Percentiles rank a stretch among this genome's conserved stretches.
These are phyloP conservation scores for Eubasilissa splendida DNA, from an alignment of 2,888 invertebrate species.

Conservation along the genomic window DNA sequence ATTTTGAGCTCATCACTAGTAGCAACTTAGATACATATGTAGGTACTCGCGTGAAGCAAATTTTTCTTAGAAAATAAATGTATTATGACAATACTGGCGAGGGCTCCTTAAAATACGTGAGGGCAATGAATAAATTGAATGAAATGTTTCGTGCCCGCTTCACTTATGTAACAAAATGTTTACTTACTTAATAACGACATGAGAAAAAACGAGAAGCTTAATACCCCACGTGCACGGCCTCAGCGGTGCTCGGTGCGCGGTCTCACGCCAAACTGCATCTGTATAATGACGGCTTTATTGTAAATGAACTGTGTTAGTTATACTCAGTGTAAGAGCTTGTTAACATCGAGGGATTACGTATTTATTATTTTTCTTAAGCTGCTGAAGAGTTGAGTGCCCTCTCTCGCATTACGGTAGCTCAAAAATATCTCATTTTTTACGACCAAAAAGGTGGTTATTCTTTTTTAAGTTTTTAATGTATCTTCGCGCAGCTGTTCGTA, in stretches of 20 bases:
- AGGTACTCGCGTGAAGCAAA: too few species aligned
- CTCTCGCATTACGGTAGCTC: neutral
- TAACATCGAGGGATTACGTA: slow-evolving; percentile 18
- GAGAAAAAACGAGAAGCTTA: neutral
- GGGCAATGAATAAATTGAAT: neutral
- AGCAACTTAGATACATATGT: too few species aligned
- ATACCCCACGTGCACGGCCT: neutral
- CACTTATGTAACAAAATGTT: slow-evolving; percentile 18
- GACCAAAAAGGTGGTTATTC: too few species aligned
- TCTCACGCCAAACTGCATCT: slow-evolving; percentile 34
- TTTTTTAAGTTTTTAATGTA: too few species aligned
- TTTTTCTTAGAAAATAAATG: too few species aligned
- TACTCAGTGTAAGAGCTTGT: slow-evolving; percentile 12
- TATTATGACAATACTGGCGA: too few species aligned
- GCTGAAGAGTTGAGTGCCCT: slow-evolving; percentile 16
- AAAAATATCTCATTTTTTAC: neutral
- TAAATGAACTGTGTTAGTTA: neutral
- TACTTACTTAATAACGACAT: slow-evolving; percentile 16
- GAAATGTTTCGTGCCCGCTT: neutral
- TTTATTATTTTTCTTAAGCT: slow-evolving; percentile 11
- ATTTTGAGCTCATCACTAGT: too few species aligned
- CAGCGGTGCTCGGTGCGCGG: neutral
- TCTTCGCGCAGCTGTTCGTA: neutral
- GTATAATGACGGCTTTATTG: slow-evolving; percentile 33
- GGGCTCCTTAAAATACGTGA: too few species aligned